Evolutionary conservation across 2,797 vertebrate species (phyloP), one percentile per base, ranked within the genome.

Genomic region (Phoeniculus purpureus): DNA sequence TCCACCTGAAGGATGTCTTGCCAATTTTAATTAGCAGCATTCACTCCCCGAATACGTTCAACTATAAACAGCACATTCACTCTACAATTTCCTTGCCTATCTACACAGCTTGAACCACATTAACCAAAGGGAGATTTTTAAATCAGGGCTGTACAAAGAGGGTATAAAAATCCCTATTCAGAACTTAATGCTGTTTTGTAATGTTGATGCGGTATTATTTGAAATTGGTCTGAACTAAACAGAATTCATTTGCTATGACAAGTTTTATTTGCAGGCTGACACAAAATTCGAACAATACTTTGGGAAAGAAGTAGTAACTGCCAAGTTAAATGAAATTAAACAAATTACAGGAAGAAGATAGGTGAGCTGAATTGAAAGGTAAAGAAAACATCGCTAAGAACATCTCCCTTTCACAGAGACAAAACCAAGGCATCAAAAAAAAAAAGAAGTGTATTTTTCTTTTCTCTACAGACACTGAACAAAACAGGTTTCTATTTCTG

Each of bases 41-140:
- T 87, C 66, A 64, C 43, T 89, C 65, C 43, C 89, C 73, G 37
- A 59, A 85, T 32, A 76, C 55, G 71, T 72, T 93, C 65, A 90
- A 92, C 83, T 72, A 87, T 23, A 85, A 90, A 58, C 58, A 92
- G 54, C 75, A 84, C 32, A 72, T 60, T 82, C 73, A 78, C 27
- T 62, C 61, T 29, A 47, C 59, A 78, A 6, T 88, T 72, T 90
- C 59, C 72, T 89, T 85, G 62, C 65, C 62, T 94, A 76, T 70
- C 73, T 85, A 87, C 82, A 66, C 75, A 91, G 76, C 82, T 82
- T 87, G 81, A 89, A 70, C 67, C 76, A 83, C 65, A 65, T 87
- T 75, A 94, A 66, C 51, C 34, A 64, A 88, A 94, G 82, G 23
- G 50, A 77, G 66, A 55, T 79, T 91, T 43, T 89, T 71, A 89